phyloP scores from a whole-genome alignment of 2,888 invertebrate genomes.

The Leucophenga montana region DNA sequence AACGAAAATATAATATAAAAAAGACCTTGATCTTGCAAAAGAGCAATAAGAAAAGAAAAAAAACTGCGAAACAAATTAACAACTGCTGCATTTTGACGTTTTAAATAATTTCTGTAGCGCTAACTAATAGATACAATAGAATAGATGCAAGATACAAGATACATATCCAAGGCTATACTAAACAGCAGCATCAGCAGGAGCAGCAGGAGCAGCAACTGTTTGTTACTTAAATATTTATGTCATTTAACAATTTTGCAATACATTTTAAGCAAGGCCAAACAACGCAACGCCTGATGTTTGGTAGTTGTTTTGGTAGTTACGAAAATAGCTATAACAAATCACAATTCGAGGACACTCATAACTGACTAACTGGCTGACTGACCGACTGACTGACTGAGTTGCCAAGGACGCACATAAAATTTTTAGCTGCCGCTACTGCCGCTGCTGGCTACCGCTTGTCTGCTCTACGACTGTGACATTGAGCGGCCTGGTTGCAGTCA shows the following conservation, averaged over 20 bases:
- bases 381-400: background rate
- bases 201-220: constrained; percentile 16
- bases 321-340: constrained; percentile 10
- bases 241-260: background rate
- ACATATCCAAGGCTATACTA: background rate
- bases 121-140: no score
- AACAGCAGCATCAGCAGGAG: constrained; percentile 11
- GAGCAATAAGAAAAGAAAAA: constrained; percentile 36
- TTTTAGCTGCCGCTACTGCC: constrained; percentile 48
- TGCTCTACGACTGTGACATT: constrained; percentile 16
- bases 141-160: background rate
- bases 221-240: constrained; percentile 13
- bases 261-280: background rate
- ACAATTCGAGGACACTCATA: background rate
- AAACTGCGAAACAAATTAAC: constrained; percentile 53
- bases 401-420: constrained; percentile 55
- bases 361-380: constrained; percentile 17
- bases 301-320: no score
- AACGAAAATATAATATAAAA: no score
- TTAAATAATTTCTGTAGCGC: no score
- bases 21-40: constrained; percentile 50
- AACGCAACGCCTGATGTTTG: background rate
- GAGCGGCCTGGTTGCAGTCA: constrained; percentile 33
- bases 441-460: background rate
- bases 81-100: constrained; percentile 38